A percentile compares a stretch with the other conserved stretches of the same genome.
Conservation (phyloP, 2,113 vertebrate species). For the Abramis brama region DNA sequence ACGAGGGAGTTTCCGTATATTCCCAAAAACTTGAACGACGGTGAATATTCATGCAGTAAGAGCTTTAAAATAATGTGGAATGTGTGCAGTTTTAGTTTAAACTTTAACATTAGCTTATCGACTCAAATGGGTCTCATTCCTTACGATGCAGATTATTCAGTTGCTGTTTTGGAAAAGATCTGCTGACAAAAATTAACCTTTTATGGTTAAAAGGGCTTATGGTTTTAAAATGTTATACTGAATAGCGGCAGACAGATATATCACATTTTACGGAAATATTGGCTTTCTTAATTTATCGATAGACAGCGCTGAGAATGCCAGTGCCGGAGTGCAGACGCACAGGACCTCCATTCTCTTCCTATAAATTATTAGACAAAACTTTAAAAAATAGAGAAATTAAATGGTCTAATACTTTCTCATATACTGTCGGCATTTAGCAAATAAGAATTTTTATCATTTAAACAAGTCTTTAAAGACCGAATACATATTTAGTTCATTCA, state of each 20-base stretch:
- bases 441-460: not conserved
- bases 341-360: not conserved
- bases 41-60: conserved; percentile 22
- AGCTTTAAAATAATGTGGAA: conserved; percentile 8
- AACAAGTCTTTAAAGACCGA: not conserved
- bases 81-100: conserved; percentile 1
- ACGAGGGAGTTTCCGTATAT: not conserved
- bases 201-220: not conserved
- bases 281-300: too few species aligned
- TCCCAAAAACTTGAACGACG: not conserved
- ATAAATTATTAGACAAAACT: not conserved
- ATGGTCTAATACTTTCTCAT: not conserved
- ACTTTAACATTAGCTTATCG: not conserved
- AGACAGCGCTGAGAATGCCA: not conserved
- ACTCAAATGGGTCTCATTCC: not conserved
- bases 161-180: not conserved
- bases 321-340: not conserved
- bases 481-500: not conserved
- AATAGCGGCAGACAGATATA: not conserved
- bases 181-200: not conserved
- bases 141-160: not conserved
- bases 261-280: not conserved
- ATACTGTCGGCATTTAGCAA: not conserved
- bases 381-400: not conserved
- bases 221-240: not conserved